Evolutionary conservation across 2,797 vertebrate species (phyloP), one percentile per base, ranked within the genome.

Genomic region (Cossypha polioptera): DNA sequence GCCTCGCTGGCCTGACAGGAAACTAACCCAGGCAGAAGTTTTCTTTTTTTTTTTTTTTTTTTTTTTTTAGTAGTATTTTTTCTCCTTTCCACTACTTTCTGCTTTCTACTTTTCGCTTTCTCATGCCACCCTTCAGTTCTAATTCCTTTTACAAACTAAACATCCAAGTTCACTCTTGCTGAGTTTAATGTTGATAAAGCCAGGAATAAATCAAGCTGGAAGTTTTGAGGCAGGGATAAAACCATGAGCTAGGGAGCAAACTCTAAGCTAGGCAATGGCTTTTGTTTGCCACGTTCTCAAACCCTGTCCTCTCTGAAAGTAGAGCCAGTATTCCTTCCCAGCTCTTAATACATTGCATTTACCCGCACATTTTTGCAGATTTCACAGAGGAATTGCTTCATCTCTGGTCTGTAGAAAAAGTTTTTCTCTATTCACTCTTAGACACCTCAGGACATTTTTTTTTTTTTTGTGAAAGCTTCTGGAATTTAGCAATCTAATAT

Each of bases 31-130:
- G 22, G 25, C 51, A 36, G 0, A 15, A 2, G 7, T 25, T 20
- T 43, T 43, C 36, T 43, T 43, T 24, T 7, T 1, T 33, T 3
- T 19, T 16, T 38, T 28, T 0, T 16, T 43, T 43, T 24, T 7
- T 1, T 33, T 3, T 19, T 16, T 38, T n/a, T 0, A 5, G 3
- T 73, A 26, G 2, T 18, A 42, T 5, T 54, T 59, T 74, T 66
- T 24, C 40, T 59, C 3, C 62, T 63, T 43, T 54, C 20, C 5
- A 38, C 38, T 38, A 38, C 38, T 38, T 38, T 38, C 38, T 38
- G 14, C 38, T 38, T 38, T 38, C 38, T 38, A 15, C 38, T 16
- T 40, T 40, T 43, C 1, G 3, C 9, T 50, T 68, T 75, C 35
- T 81, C 22, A 9, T 26, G 31, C 2, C 16, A 17, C 48, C 13